These are phyloP conservation scores for Periparus ater DNA, from an alignment of 2,797 vertebrate genomes.

Conservation along the genomic window DNA sequence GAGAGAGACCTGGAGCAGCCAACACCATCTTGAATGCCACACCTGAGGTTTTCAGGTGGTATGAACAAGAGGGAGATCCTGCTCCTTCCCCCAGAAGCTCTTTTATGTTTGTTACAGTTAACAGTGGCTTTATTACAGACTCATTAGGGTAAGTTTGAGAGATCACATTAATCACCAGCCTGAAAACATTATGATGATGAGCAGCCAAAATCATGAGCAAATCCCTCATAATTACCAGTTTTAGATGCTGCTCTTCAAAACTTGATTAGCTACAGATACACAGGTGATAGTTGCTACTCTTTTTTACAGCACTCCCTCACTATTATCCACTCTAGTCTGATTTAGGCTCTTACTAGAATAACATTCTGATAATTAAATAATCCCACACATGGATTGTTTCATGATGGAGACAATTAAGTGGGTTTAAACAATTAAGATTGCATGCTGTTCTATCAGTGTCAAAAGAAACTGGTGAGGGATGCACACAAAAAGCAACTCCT, in stretches of 20 bases:
- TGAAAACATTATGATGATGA: conserved; percentile 4
- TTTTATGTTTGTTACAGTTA: background rate
- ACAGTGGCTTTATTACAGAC: conserved; percentile 9
- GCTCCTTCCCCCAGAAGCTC: background rate
- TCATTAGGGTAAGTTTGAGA: conserved; percentile 15
- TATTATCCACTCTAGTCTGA: conserved; percentile 5
- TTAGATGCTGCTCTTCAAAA: conserved; percentile 27
- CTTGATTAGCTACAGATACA: conserved; percentile 16
- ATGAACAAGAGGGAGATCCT: background rate
- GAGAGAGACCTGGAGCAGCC: background rate
- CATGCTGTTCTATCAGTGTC: background rate
- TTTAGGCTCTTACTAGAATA: conserved; percentile 7
- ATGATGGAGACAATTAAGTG: background rate
- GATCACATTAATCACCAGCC: conserved; percentile 6
- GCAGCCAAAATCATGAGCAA: conserved; percentile 28
- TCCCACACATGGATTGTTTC: background rate
- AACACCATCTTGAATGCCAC: accelerated
- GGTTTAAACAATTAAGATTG: background rate
- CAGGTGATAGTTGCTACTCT: conserved; percentile 14
- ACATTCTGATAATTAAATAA: conserved; percentile 12
- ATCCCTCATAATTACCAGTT: conserved; percentile 23
- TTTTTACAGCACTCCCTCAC: background rate
- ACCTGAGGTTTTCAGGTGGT: background rate
- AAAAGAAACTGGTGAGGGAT: background rate
- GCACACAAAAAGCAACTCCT: background rate